Base-by-base conservation (phyloP, 2,888 invertebrate genomes). In the Prenolepis imparis region DNA sequence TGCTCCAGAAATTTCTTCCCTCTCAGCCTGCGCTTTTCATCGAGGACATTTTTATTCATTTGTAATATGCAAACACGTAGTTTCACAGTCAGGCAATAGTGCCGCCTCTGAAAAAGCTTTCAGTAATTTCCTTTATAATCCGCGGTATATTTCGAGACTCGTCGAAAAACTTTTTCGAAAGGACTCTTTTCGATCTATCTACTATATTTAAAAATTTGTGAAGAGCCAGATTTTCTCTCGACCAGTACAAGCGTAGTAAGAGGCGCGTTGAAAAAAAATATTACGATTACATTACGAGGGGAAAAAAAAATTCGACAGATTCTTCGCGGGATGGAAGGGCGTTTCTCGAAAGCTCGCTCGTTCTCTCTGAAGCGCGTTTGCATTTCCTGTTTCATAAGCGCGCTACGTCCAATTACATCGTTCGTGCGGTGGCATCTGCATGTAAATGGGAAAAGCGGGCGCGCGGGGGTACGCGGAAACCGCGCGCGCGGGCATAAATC, bases 401-500 rank as follows among this genome's bases (percentile, higher is more conserved):
- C 86, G 68, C 70, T 72, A 82, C 61, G 84, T 82, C 72, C 87
- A 89, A 90, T 90, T 90, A 89, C 90, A 68, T 74, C 68, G 86
- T 86, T 83, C 84, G 81, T 57, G 66, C 82, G 77, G 77, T 67
- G 61, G 86, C 87, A 92, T 91, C 92, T 92, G 90, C 91, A 92
- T 92, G 91, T 89, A 92, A 92, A 92, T 90, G 90, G 89, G 85
- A 90, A 91, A 91, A 70, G 81, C 75, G 84, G 15, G 48, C 63
- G 72, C 59, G 64, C 80, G 80, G 87, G 81, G 83, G 85, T 90
- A 88, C 88, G 89, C n/a, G n/a, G 85, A 73, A 84, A 83, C 88
- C 74, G 73, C 84, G 73, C n/a, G n/a, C 82, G 83, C 84, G 88
- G 77, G 86, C 85, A 91, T 92, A 92, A 92, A 92, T 92, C 92